Percentiles rank a stretch among this genome's conserved stretches.
These are phyloP conservation scores for Rallus limicola DNA, from an alignment of 2,113 vertebrate genomes.

Conservation along the genomic window DNA sequence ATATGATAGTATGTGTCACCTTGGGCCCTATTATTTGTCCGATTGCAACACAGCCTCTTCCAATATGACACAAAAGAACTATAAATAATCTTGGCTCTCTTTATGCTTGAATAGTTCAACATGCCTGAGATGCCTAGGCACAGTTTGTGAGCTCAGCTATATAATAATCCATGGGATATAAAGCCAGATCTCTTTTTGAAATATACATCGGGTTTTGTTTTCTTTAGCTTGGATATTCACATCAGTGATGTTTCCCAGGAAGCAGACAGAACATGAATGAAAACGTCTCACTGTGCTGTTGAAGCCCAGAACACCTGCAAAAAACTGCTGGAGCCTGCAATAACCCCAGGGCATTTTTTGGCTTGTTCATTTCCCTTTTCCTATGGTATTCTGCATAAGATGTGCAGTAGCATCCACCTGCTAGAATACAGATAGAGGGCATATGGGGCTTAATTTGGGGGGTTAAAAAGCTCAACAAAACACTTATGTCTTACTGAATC, in stretches of 20 bases:
- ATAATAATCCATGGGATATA: constrained; percentile 36
- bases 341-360: constrained; percentile 43
- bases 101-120: constrained; percentile 53
- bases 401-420: background rate
- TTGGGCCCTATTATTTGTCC: constrained; percentile 38
- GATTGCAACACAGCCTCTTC: background rate
- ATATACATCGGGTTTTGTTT: constrained; percentile 34
- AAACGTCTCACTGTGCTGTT: constrained; percentile 44
- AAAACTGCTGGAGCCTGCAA: constrained; percentile 40
- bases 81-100: constrained; percentile 63
- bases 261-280: constrained; percentile 47
- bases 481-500: background rate
- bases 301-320: constrained; percentile 49
- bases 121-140: constrained; percentile 26
- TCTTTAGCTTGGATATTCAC: constrained; percentile 21
- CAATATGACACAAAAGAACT: constrained; percentile 40
- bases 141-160: constrained; percentile 32
- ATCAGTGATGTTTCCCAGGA: constrained; percentile 34
- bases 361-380: background rate
- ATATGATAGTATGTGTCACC: constrained; percentile 43
- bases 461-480: background rate
- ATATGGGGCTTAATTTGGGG: background rate
- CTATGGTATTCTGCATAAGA: background rate
- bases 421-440: background rate
- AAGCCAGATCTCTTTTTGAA: constrained; percentile 35